Conservation (phyloP, 2,113 vertebrate species). For the Chrysemys picta region DNA sequence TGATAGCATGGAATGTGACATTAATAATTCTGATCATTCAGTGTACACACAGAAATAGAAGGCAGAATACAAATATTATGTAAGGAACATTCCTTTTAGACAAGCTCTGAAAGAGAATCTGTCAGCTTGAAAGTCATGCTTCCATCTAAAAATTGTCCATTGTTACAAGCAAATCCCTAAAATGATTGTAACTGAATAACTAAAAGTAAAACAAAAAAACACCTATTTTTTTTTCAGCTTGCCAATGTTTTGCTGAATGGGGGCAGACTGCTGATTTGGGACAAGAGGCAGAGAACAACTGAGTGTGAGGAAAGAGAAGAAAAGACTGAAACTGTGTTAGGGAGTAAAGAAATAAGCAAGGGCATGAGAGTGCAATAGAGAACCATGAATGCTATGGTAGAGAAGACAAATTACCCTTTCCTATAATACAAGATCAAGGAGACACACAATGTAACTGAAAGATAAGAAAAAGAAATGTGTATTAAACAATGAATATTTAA, state of each 20-base stretch:
- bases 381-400: background rate
- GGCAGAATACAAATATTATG: fast-evolving
- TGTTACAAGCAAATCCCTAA: background rate
- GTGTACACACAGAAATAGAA: background rate
- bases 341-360: background rate
- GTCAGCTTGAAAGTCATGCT: background rate
- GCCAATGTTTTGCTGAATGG: background rate
- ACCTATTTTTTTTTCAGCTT: background rate
- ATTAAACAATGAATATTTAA: too few species aligned
- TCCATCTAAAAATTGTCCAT: background rate
- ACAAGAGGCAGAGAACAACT: background rate
- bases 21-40: background rate
- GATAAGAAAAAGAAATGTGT: too few species aligned
- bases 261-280: background rate
- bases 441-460: too few species aligned
- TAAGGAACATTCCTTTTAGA: background rate
- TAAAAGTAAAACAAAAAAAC: background rate
- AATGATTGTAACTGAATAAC: background rate
- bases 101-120: background rate
- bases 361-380: background rate
- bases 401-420: background rate
- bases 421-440: background rate
- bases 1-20: background rate
- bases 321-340: background rate
- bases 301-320: too few species aligned